A percentile compares a stretch with the other conserved stretches of the same genome.
Conservation (phyloP, 2,797 vertebrate genomes). For the Cirrhinus mrigala region DNA sequence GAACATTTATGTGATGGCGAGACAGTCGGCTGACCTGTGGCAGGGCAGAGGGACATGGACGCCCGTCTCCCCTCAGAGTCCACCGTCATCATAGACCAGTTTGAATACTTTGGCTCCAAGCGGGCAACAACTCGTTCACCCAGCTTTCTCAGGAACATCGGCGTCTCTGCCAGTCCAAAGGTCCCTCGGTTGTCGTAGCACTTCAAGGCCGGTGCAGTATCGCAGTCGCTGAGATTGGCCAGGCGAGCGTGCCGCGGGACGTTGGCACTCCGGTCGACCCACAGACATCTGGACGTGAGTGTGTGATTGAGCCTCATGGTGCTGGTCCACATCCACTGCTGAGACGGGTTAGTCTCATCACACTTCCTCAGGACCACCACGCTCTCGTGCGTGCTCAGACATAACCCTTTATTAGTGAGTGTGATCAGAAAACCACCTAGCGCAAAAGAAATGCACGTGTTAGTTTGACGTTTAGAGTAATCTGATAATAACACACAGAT, state of each 20-base stretch:
- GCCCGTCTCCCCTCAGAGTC: slow-evolving; percentile 69
- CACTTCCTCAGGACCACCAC: slow-evolving; percentile 77
- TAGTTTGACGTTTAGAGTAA: not conserved
- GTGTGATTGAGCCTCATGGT: slow-evolving; percentile 77
- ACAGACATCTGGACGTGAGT: slow-evolving; percentile 80
- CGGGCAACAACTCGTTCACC: slow-evolving; percentile 77
- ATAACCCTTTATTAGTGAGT: slow-evolving; percentile 77
- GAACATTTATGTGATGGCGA: not conserved
- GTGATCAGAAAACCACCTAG: slow-evolving; percentile 86
- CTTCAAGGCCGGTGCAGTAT: slow-evolving; percentile 80
- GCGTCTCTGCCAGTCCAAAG: slow-evolving; percentile 78
- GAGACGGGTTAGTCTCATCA: slow-evolving; percentile 72
- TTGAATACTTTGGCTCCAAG: slow-evolving; percentile 76
- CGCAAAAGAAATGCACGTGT: slow-evolving; percentile 60
- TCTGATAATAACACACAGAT: not conserved
- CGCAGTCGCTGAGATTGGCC: slow-evolving; percentile 70
- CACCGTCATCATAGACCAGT: slow-evolving; percentile 82
- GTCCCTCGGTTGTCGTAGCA: slow-evolving; percentile 77
- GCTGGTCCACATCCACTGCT: slow-evolving; percentile 85
- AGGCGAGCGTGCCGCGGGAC: slow-evolving; percentile 72
- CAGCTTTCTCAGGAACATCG: slow-evolving; percentile 84
- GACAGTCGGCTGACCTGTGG: slow-evolving; percentile 78
- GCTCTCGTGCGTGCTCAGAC: slow-evolving; percentile 73
- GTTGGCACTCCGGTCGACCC: slow-evolving; percentile 66
- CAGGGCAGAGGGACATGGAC: slow-evolving; percentile 77